These are phyloP conservation scores for Ageneiosus marmoratus DNA, from an alignment of 2,113 vertebrate species.

Conservation along the genomic window DNA sequence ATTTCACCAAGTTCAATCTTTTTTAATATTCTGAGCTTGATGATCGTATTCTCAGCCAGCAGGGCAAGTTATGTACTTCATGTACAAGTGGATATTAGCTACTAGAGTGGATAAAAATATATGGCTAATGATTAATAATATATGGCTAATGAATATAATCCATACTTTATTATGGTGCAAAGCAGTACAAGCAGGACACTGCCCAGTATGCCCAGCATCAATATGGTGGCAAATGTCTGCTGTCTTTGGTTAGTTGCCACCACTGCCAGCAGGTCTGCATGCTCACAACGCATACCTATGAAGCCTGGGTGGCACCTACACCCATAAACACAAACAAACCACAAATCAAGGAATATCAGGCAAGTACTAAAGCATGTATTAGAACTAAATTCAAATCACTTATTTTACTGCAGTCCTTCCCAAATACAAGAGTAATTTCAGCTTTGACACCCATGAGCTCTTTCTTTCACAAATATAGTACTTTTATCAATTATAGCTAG, in stretches of 20 bases:
- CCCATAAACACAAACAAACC: slow-evolving; percentile 9
- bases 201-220: slow-evolving; percentile 85
- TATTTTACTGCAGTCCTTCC: not conserved
- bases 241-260: slow-evolving; percentile 90
- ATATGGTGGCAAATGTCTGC: slow-evolving; percentile 84
- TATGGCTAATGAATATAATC: not conserved
- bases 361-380: no score
- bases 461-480: no score
- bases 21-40: not conserved
- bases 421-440: not conserved
- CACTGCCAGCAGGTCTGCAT: slow-evolving; percentile 92
- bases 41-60: not conserved
- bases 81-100: no score
- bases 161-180: slow-evolving; percentile 87
- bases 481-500: no score
- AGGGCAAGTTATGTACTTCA: not conserved
- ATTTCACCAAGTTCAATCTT: not conserved
- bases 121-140: not conserved
- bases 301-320: slow-evolving; percentile 86
- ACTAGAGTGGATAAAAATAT: no score
- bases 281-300: slow-evolving; percentile 87
- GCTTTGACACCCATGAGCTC: not conserved
- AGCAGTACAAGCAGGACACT: slow-evolving; percentile 78
- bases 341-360: not conserved
- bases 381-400: not conserved